Conservation (phyloP, 2,113 vertebrate species). For the Seriola rivoliana region DNA sequence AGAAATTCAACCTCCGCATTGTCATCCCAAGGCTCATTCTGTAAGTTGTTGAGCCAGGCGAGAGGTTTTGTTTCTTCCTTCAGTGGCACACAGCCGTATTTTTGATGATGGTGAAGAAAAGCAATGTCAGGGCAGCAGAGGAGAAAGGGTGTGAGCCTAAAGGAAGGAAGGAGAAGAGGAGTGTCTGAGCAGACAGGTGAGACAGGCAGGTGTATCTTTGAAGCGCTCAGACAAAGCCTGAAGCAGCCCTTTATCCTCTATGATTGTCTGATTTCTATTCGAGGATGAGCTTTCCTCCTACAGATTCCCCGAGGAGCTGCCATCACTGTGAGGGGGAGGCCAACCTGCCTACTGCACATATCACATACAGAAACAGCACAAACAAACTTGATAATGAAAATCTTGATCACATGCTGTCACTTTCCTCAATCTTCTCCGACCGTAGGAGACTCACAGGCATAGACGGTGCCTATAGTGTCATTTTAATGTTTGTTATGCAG, state of each 20-base stretch:
- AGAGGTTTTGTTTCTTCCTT: background rate
- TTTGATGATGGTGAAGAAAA: background rate
- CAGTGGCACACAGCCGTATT: background rate
- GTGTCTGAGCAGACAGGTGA: constrained; percentile 27
- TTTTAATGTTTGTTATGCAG: background rate
- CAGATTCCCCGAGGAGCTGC: constrained; percentile 67
- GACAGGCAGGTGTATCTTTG: constrained; percentile 32
- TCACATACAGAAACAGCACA: constrained; percentile 28
- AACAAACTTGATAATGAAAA: constrained; percentile 41
- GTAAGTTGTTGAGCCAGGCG: background rate
- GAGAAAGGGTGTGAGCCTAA: background rate
- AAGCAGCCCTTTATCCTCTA: constrained; percentile 33
- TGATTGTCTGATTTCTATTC: constrained; percentile 31
- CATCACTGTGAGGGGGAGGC: constrained; percentile 62
- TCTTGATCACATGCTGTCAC: constrained; percentile 22
- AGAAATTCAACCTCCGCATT: background rate
- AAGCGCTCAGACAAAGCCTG: constrained; percentile 52
- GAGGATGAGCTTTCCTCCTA: constrained; percentile 63
- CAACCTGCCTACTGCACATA: constrained; percentile 55
- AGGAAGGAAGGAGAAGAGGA: background rate
- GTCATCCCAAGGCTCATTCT: background rate
- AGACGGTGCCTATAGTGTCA: background rate
- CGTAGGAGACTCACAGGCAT: background rate
- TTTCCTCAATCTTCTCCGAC: constrained; percentile 14
- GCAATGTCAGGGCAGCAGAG: background rate